Conservation (phyloP, 2,797 vertebrate genomes). For the Sarcoramphus papa region DNA sequence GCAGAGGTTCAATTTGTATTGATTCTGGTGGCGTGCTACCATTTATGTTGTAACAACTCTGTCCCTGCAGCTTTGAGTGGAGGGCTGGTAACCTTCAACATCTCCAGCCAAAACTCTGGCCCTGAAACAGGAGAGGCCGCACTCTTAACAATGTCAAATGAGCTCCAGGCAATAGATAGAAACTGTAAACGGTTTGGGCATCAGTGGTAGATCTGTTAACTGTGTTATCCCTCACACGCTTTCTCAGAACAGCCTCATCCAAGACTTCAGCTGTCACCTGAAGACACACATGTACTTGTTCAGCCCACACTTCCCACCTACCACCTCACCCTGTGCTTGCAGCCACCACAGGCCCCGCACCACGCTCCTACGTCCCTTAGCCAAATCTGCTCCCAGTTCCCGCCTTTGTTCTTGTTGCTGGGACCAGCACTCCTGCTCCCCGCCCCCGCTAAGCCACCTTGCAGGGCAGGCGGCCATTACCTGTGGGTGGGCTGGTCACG, state of each 20-base stretch:
- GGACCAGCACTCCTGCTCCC: accelerated
- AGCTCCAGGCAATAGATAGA: not conserved
- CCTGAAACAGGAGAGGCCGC: not conserved
- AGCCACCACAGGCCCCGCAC: not conserved
- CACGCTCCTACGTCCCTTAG: not conserved
- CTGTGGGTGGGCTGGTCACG: accelerated
- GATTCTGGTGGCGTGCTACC: not conserved
- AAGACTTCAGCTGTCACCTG: not conserved
- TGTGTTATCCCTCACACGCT: not conserved
- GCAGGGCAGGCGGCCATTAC: too few relatives aligned
- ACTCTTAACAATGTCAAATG: not conserved
- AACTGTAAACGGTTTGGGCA: not conserved
- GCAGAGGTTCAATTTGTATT: not conserved
- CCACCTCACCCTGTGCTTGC: not conserved
- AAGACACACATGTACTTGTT: not conserved
- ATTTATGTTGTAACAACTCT: not conserved
- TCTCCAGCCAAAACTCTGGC: not conserved
- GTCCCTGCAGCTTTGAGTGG: not conserved
- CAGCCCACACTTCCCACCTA: not conserved
- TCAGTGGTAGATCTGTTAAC: not conserved
- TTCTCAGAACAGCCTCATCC: not conserved
- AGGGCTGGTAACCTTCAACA: not conserved
- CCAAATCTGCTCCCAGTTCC: accelerated
- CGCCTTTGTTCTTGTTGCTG: not conserved
- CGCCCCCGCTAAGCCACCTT: not conserved